Percentiles rank a stretch among this genome's conserved stretches.
Conservation (phyloP, 2,113 vertebrate species). For the Malaclemys terrapin region DNA sequence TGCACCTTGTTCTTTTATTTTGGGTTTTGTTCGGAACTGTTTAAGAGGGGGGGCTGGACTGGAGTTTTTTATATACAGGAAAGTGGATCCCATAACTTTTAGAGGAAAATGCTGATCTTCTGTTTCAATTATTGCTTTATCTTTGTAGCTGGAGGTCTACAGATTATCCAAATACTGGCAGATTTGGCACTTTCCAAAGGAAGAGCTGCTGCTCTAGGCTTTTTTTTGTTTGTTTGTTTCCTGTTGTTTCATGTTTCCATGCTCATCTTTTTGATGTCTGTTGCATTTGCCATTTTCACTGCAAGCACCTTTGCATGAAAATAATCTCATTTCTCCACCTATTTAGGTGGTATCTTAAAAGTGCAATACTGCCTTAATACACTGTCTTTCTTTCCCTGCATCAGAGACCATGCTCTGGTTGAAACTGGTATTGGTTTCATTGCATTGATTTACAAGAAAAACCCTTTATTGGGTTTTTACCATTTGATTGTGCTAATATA, state of each 20-base stretch:
- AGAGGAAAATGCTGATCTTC: neutral
- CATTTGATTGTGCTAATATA: neutral
- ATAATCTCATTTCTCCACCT: constrained; percentile 44
- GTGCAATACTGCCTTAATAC: constrained; percentile 36
- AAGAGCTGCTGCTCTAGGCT: neutral
- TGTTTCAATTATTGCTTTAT: neutral
- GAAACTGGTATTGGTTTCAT: constrained; percentile 27
- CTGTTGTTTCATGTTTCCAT: neutral
- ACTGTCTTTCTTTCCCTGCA: neutral
- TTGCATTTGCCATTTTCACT: constrained; percentile 50
- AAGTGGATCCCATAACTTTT: neutral
- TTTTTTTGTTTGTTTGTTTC: neutral
- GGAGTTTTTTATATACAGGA: neutral
- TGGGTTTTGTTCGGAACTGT: neutral
- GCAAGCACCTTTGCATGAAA: constrained; percentile 37
- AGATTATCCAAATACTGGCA: neutral
- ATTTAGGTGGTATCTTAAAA: constrained; percentile 37
- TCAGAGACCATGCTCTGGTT: neutral
- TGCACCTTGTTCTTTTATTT: neutral
- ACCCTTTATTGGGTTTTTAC: constrained; percentile 20
- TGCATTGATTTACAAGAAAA: constrained; percentile 29
- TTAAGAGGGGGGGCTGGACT: neutral
- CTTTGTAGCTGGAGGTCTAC: neutral
- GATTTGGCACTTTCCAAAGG: neutral
- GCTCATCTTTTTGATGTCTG: neutral